phyloP scores from a whole-genome alignment of 1,140 invertebrate species.

The Popillia japonica region DNA sequence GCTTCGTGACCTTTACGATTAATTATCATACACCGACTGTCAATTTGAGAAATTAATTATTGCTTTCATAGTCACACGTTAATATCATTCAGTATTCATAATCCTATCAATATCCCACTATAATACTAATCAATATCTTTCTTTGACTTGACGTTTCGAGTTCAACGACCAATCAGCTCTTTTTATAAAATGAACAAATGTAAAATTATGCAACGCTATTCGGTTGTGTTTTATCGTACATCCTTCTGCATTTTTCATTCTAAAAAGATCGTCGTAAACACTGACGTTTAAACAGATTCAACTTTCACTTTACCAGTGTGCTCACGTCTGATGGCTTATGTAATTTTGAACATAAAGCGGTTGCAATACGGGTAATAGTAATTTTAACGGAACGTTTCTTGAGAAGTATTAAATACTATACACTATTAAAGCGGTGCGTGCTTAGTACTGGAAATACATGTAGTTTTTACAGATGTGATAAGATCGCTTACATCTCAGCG shows the following conservation, averaged over 20 bases:
- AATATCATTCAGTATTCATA: neutral
- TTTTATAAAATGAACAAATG: neutral
- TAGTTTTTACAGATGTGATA: neutral
- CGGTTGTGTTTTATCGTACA: neutral
- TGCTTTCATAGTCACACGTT: neutral
- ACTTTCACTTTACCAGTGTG: conserved; percentile 3
- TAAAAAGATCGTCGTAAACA: conserved; percentile 10
- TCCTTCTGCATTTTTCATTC: neutral
- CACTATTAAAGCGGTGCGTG: neutral
- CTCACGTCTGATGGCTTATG: neutral
- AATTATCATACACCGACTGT: neutral
- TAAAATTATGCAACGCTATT: neutral
- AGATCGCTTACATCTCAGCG: neutral
- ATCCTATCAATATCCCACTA: neutral
- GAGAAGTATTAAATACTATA: neutral
- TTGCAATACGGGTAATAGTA: neutral
- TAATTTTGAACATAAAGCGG: neutral
- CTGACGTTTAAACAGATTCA: neutral
- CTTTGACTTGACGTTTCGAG: neutral
- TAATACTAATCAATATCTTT: neutral
- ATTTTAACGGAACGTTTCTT: neutral
- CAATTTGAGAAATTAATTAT: neutral
- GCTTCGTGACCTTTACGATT: neutral
- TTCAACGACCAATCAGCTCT: neutral
- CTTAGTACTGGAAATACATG: neutral